Conservation (phyloP, 2,113 vertebrate genomes). For the Pipa parva region DNA sequence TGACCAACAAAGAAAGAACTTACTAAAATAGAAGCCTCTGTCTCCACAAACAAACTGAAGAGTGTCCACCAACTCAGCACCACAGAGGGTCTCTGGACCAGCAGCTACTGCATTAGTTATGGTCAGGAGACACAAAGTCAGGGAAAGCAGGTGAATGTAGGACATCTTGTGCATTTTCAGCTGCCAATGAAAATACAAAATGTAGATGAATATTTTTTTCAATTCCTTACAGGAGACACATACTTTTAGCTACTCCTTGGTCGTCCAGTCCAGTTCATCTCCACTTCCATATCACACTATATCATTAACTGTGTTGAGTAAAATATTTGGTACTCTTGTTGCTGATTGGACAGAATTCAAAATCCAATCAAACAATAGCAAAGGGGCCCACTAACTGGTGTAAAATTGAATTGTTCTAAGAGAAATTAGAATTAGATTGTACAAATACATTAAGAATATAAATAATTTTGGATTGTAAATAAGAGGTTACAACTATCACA, state of each 20-base stretch:
- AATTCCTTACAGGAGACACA: constrained; percentile 15
- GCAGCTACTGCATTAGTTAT: constrained; percentile 81
- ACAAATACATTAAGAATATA: no score
- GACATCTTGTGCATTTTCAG: constrained; percentile 84
- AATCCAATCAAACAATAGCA: no score
- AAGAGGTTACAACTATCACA: no score
- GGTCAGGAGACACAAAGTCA: constrained; percentile 90
- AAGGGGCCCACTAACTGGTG: no score
- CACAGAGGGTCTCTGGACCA: constrained; percentile 91
- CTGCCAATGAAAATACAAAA: constrained; percentile 62
- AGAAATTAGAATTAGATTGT: no score
- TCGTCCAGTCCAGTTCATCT: no score
- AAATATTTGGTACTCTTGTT: no score
- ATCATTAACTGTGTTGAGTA: no score
- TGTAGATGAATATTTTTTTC: constrained; percentile 46
- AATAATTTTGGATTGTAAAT: no score
- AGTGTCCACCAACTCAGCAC: constrained; percentile 96
- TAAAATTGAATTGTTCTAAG: no score
- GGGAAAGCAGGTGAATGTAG: constrained; percentile 85
- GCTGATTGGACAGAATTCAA: no score
- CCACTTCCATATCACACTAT: no score
- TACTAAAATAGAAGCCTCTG: constrained; percentile 99
- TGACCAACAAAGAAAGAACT: constrained; percentile 71
- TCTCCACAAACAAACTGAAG: constrained; percentile 98
- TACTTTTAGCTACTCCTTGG: not conserved